Base-by-base conservation (phyloP, 1,140 invertebrate genomes). In the Oppia nitens region DNA sequence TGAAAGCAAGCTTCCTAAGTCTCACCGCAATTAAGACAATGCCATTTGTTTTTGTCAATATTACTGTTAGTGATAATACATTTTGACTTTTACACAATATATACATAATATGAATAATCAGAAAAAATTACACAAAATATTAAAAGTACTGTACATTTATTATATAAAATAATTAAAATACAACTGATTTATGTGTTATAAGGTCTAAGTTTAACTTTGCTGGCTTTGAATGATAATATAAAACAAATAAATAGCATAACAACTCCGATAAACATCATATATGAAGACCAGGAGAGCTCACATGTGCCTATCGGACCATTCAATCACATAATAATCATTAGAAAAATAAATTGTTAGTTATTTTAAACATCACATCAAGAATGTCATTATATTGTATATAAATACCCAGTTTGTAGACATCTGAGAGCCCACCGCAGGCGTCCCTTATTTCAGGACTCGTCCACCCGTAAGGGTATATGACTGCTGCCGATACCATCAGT, bases 401-500 rank as follows among this genome's bases (percentile, higher is more conserved):
- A 75, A 76, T 69, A 82, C 81, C 81, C 65, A 82, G 70, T 67
- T 76, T 72, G 68, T 81, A 83, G 48, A 77, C 72, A 60, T 76
- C 74, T 53, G 79, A 78, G 29, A 25, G n/a, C 4, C 49, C 49
- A 21, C 79, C 79, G 64, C 81, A 83, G 14, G 79, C 80, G 64
- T 81, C 78, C 60, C 74, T 71, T 21, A 82, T 77, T 70, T 82
- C 80, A 47, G 72, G 70, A 65, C 78, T 81, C 66, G 80, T 78
- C 80, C 79, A 82, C 53, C 81, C 81, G 53, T 81, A 70, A 1
- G 81, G 81, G 67, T 81, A 82, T 63, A 81, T 68, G 28, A 75
- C 77, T 40, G 77, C 69, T 17, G 80, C 81, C 25, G 72, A 74
- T 57, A 75, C 73, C 63, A 81, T 76, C 66, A 81, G 72, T 58